Conservation (phyloP, 2,113 vertebrate species). For the Mastomys natalensis region DNA sequence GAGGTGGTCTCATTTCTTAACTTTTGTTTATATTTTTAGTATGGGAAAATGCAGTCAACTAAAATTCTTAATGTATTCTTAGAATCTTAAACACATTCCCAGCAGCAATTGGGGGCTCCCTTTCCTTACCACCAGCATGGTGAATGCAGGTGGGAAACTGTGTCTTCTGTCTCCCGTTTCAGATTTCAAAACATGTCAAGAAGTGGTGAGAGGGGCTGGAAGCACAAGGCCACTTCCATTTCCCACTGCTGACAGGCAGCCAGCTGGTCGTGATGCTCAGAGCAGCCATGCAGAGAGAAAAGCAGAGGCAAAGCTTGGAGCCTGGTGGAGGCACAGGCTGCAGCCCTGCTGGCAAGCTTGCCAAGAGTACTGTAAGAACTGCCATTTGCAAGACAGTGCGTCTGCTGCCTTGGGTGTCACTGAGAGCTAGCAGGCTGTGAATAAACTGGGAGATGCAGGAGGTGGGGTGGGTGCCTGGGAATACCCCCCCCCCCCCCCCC, state of each 20-base stretch:
- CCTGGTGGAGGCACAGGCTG: not conserved
- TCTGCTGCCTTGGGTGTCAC: not conserved
- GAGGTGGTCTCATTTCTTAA: not conserved
- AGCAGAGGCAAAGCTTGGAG: not conserved
- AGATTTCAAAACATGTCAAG: slow-evolving; percentile 44
- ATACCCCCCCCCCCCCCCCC: not conserved
- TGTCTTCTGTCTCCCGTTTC: not conserved
- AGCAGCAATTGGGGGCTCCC: not conserved
- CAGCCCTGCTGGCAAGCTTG: not conserved
- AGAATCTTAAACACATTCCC: slow-evolving; percentile 32
- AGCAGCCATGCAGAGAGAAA: slow-evolving; percentile 52
- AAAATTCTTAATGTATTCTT: slow-evolving; percentile 7
- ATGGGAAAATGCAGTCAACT: not conserved
- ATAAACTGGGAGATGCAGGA: slow-evolving; percentile 32
- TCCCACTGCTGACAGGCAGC: not conserved
- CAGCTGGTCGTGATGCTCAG: not conserved
- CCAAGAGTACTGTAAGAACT: not conserved
- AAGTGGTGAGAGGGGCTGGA: slow-evolving; percentile 8
- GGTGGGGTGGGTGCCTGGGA: not conserved
- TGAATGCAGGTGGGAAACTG: not conserved
- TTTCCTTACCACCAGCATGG: too few relatives aligned
- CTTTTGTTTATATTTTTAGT: not conserved
- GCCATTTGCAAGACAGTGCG: not conserved
- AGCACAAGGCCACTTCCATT: not conserved
- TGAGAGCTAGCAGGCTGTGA: not conserved